Percentiles rank a stretch among this genome's conserved stretches.
Evolutionary conservation across 2,113 vertebrate species (phyloP).

Genomic region (Corythornis cristatus): DNA sequence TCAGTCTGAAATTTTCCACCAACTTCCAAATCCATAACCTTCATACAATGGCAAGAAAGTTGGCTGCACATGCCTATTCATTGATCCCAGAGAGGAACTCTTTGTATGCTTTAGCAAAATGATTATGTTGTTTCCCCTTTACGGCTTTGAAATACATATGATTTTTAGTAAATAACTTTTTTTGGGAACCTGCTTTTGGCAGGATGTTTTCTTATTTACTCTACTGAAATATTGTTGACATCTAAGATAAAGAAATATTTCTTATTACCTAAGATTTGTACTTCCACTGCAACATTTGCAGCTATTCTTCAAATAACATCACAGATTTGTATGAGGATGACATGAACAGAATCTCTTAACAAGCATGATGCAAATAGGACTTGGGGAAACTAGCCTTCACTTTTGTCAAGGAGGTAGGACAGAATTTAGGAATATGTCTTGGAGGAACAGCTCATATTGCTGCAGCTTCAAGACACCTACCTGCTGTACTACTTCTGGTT

Average conservation of each 20-base stretch:
- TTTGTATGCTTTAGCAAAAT: background rate
- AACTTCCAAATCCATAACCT: conserved; percentile 33
- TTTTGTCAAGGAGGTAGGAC: background rate
- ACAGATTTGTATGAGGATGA: background rate
- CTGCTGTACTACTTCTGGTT: background rate
- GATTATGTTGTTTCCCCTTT: background rate
- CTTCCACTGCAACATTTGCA: background rate
- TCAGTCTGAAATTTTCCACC: conserved; percentile 55
- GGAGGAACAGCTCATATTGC: background rate
- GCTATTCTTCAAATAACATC: background rate
- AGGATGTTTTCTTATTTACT: conserved; percentile 3
- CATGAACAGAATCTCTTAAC: background rate
- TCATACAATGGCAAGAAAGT: conserved; percentile 73
- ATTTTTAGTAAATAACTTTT: background rate
- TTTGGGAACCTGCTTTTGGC: background rate
- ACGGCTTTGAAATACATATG: background rate
- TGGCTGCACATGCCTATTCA: conserved; percentile 44
- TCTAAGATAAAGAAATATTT: background rate
- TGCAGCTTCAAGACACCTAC: background rate
- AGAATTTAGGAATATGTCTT: background rate
- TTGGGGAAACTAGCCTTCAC: background rate
- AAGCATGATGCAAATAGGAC: background rate
- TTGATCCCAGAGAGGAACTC: background rate
- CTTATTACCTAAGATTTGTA: background rate
- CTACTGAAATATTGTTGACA: background rate